Conservation (phyloP, 2,888 invertebrate species). For the Drosophila barbarae region DNA sequence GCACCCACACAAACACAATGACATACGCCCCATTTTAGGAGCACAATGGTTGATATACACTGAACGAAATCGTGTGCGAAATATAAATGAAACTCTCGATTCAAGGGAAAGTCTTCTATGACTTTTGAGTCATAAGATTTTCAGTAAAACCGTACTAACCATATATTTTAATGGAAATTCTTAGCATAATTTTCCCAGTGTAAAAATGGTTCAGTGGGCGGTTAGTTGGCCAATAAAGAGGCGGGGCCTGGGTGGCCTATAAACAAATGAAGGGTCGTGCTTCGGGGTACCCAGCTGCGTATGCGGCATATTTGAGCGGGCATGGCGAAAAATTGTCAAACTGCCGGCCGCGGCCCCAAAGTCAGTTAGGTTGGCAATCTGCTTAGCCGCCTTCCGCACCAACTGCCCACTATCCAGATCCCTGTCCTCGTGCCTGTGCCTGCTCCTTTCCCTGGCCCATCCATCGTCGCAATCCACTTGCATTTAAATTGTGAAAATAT, state of each 20-base stretch:
- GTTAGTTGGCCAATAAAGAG: not conserved
- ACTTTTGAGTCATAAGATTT: not conserved
- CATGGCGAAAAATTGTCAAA: constrained; percentile 67
- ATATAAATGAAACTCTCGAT: not conserved
- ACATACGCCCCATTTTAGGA: constrained; percentile 15
- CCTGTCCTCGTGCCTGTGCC: not conserved
- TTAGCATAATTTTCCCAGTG: not conserved
- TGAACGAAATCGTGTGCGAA: not conserved
- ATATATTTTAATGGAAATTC: no score
- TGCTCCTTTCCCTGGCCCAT: not conserved
- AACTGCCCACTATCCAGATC: constrained; percentile 4
- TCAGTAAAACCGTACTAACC: not conserved
- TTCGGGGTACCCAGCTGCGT: constrained; percentile 60
- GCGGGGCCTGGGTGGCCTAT: constrained; percentile 30
- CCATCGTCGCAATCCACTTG: constrained; percentile 44
- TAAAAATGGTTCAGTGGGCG: constrained; percentile 8
- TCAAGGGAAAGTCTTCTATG: not conserved
- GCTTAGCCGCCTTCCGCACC: constrained; percentile 53
- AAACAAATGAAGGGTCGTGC: constrained; percentile 67
- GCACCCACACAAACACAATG: constrained; percentile 37
- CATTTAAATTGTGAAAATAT: constrained; percentile 74
- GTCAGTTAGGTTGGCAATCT: constrained; percentile 65
- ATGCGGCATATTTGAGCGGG: constrained; percentile 60
- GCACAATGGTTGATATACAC: constrained; percentile 12
- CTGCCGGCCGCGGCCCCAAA: constrained; percentile 65